Conservation (phyloP, 2,888 invertebrate species). For the Dendrolimus pini region DNA sequence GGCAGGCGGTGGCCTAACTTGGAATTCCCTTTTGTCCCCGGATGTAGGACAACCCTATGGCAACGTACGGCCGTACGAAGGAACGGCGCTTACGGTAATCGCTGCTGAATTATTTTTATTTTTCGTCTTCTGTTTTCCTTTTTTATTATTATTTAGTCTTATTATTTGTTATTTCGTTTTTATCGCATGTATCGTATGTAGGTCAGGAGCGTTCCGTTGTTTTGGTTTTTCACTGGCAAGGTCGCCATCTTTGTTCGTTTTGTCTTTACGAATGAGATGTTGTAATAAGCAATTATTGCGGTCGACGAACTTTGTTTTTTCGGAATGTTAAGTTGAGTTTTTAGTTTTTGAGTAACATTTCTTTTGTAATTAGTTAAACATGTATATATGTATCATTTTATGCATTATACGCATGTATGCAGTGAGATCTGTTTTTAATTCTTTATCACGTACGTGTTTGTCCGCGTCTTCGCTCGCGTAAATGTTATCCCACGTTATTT, state of each 20-base stretch:
- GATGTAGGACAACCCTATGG: not conserved
- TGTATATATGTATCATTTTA: no score
- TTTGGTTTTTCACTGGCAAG: slow-evolving; percentile 66
- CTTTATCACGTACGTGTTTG: no score
- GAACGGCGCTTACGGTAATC: slow-evolving; percentile 38
- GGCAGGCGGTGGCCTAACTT: no score
- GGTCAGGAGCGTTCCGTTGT: slow-evolving; percentile 63
- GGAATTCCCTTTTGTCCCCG: slow-evolving; percentile 16
- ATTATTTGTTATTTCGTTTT: slow-evolving; percentile 64
- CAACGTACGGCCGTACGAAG: not conserved
- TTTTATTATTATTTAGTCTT: slow-evolving; percentile 62
- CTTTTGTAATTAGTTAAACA: not conserved
- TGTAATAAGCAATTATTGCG: slow-evolving; percentile 22
- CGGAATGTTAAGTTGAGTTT: not conserved
- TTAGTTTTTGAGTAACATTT: not conserved
- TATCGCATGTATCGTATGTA: slow-evolving; percentile 63
- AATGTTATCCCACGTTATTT: no score
- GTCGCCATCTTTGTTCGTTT: slow-evolving; percentile 52
- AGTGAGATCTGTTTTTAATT: no score
- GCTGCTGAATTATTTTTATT: slow-evolving; percentile 71
- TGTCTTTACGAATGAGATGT: slow-evolving; percentile 18
- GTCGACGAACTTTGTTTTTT: slow-evolving; percentile 29
- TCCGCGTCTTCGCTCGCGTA: no score
- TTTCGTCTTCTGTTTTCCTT: slow-evolving; percentile 43
- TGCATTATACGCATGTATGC: no score